Evolutionary conservation across 2,113 vertebrate genomes (phyloP), one percentile per base, ranked within the genome.

Genomic region (Ictalurus punctatus): DNA sequence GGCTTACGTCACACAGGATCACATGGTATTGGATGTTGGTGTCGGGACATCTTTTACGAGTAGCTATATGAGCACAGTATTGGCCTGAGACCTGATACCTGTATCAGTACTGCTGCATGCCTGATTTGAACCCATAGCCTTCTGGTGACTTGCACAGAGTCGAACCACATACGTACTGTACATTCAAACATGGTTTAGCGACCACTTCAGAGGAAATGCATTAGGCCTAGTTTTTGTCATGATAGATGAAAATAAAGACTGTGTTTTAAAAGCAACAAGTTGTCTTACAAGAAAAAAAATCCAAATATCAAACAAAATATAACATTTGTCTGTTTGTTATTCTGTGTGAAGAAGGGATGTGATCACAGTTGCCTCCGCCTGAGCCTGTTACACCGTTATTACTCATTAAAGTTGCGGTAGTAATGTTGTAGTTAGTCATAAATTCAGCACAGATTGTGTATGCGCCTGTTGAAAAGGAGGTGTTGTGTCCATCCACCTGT

Each of bases 371-470:
- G 58, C 54, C 12, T 63, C 34, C 3, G 0, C 17, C 21, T 14
- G 19, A 58, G 10, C 19, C 48, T 85, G 3, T 71, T 73, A 4
- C 13, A 19, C 13, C 12, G 17, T 10, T 34, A 69, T 69, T 85
- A 30, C 44, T 85, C 40, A 71, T 19, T 67, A 71, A 54, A 6
- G 71, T 21, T 56, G 69, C 10, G 34, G 84, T 54, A 74, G 25
- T 86, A 86, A 74, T 58, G 69, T 58, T 58, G 69, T 58, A 56
- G 84, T 74, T 85, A 56, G 54, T 74, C 52, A 74, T 13, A 30
- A 34, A 19, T 85, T 58, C 84, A 86, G 52, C 23, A 25, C 65
- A 85, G 30, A 58, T 30, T 34, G 19, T 58, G 48, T 12, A 73
- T 34, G 4, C 2, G 21, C 14, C 48, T 40, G 13, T 7, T 17